Conservation (phyloP, 2,797 vertebrate genomes). For the Eulemur rubriventer region DNA sequence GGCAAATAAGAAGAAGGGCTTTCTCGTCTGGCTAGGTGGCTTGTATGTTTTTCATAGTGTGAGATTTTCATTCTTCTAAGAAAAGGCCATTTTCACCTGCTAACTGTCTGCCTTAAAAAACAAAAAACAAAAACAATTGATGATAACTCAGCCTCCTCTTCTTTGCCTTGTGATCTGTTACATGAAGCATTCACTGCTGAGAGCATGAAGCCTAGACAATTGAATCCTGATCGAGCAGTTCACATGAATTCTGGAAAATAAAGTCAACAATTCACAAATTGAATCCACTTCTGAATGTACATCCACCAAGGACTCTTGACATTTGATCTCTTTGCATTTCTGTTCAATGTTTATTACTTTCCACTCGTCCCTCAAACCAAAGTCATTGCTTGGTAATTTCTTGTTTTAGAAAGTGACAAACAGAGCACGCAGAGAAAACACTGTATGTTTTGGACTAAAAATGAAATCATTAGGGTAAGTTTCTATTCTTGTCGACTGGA, state of each 20-base stretch:
- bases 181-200: not conserved
- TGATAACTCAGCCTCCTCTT: not conserved
- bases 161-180: conserved; percentile 17
- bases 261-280: not conserved
- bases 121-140: not conserved
- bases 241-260: not conserved
- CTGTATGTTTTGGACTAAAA: conserved; percentile 75
- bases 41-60: not conserved
- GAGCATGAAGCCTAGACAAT: not conserved
- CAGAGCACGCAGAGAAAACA: conserved; percentile 67
- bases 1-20: not conserved
- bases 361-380: conserved; percentile 63
- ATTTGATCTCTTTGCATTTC: conserved; percentile 22
- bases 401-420: conserved; percentile 80
- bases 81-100: conserved; percentile 5
- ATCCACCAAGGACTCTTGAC: not conserved
- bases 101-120: not conserved
- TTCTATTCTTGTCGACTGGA: conserved; percentile 79
- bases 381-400: conserved; percentile 66
- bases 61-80: not conserved
- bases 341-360: conserved; percentile 66
- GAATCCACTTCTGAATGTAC: not conserved
- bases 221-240: not conserved
- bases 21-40: not conserved
- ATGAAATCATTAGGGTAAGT: conserved; percentile 72